Evolutionary conservation across 2,888 invertebrate genomes (phyloP).

Genomic region (Watsonalla binaria): DNA sequence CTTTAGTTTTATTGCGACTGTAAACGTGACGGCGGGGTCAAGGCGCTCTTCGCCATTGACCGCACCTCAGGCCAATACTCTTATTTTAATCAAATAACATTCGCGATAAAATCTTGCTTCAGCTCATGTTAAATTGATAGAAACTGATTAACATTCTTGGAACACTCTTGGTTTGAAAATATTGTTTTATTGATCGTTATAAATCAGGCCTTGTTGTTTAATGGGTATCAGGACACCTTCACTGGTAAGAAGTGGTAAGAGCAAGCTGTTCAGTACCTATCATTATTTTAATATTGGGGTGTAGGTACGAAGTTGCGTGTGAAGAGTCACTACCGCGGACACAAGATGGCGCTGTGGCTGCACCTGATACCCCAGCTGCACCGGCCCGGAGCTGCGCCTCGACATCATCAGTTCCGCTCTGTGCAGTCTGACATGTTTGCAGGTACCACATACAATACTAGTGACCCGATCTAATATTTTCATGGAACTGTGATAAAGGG

Average conservation of each 20-base stretch:
- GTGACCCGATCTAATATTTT: background rate
- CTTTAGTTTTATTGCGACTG: background rate
- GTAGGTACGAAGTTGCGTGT: conserved; percentile 84
- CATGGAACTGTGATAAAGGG: no score
- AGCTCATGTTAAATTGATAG: no score
- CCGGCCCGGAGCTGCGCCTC: conserved; percentile 83
- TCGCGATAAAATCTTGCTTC: no score
- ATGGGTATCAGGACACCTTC: no score
- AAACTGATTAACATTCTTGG: no score
- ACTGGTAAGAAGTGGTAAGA: background rate
- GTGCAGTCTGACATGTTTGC: conserved; percentile 85
- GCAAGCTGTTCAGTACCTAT: no score
- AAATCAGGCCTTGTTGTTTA: no score
- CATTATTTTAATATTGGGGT: background rate
- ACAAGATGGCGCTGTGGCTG: conserved; percentile 94
- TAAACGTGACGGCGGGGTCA: background rate
- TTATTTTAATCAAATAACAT: no score
- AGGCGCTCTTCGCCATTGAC: background rate
- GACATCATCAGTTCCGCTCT: conserved; percentile 85
- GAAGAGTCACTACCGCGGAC: conserved; percentile 91
- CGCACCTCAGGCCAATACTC: background rate
- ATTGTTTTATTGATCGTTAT: no score
- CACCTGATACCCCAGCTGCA: conserved; percentile 92
- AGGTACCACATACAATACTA: conserved; percentile 64
- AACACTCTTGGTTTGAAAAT: no score